Evolutionary conservation across 92 coral and sea anemone species (phyloP), one percentile per base, ranked within the genome.

Genomic region (Heteractis magnifica): DNA sequence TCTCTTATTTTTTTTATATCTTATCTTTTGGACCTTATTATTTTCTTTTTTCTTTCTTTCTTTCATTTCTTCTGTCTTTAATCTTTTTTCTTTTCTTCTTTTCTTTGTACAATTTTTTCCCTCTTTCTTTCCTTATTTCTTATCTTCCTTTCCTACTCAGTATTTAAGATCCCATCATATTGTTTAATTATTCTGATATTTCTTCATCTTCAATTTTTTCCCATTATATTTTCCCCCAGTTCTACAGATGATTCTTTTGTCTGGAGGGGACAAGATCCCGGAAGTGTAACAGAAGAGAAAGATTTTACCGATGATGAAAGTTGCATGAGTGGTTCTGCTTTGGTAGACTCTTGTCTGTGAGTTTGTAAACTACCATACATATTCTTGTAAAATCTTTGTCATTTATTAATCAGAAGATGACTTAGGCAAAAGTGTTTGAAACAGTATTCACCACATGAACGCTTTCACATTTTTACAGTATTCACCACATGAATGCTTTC

Each of bases 171-270:
- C 44, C 44, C 44, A 34, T 34, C 3, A 1, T 26, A 7, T 0
- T 53, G 9, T 53, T 53, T 1, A 7, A 53, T 53, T 53, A 8
- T 53, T 53, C 13, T 12, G 9, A 53, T 53, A 8, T 53, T 12
- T 53, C 13, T 53, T 53, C 58, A 0, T 53, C 13, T 53, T 53
- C 2, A 12, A 8, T 53, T 64, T 6, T 58, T 6, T 26, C 26
- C 9, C n/a, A 20, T 18, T 72, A 21, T 72, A 65, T 65, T n/a
- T 65, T 49, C 58, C 20, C 75, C 11, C 77, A 97, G 99, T 52
- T 97, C 99, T 14, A 94, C 98, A 20, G 98, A 96, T n/a, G 99
- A 94, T 44, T 97, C 99, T n/a, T 97, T 97, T 86, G 95, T 97
- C 8, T 97, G 99, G 99, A 88, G 99, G 81, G 99, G 98, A 49